phyloP scores from a whole-genome alignment of 35 echinoderm and acorn worm genomes.

The Patiria miniata region DNA sequence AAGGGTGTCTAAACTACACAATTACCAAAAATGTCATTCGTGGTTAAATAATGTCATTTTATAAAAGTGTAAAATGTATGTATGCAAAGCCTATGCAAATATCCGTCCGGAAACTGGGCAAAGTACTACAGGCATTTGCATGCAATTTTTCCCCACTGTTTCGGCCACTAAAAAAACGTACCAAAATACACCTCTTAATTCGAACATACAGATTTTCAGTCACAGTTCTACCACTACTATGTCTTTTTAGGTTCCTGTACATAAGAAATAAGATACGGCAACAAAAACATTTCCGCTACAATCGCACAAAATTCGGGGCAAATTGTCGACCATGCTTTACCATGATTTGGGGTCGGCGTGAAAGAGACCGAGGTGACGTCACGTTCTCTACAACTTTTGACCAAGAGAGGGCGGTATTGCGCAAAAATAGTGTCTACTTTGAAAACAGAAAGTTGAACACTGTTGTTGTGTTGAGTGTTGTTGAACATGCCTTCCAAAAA shows the following conservation, averaged over 20 bases:
- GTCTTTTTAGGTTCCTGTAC: too few species aligned
- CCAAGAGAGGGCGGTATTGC: constrained; percentile 11
- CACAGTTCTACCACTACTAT: too few species aligned
- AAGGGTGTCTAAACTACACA: too few species aligned
- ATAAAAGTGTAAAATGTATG: too few species aligned
- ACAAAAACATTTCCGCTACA: not conserved
- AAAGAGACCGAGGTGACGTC: constrained; percentile 26
- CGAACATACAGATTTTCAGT: too few species aligned
- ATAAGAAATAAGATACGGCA: too few species aligned
- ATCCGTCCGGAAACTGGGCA: constrained; percentile 18
- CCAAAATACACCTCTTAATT: not conserved
- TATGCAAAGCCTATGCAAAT: too few species aligned
- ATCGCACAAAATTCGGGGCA: not conserved
- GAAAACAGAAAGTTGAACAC: too few species aligned
- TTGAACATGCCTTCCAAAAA: not conserved
- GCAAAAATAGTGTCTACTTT: not conserved
- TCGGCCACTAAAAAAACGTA: not conserved
- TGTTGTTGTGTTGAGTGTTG: too few species aligned
- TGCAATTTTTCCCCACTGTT: not conserved
- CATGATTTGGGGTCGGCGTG: constrained; percentile 6
- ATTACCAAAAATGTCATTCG: too few species aligned
- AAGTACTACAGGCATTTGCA: not conserved
- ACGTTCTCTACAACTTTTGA: not conserved
- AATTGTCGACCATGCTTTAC: constrained; percentile 6
- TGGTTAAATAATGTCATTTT: too few species aligned